Evolutionary conservation across 37 sponge, comb jelly and placozoan species (phyloP).

Genomic region (Ephydatia muelleri): DNA sequence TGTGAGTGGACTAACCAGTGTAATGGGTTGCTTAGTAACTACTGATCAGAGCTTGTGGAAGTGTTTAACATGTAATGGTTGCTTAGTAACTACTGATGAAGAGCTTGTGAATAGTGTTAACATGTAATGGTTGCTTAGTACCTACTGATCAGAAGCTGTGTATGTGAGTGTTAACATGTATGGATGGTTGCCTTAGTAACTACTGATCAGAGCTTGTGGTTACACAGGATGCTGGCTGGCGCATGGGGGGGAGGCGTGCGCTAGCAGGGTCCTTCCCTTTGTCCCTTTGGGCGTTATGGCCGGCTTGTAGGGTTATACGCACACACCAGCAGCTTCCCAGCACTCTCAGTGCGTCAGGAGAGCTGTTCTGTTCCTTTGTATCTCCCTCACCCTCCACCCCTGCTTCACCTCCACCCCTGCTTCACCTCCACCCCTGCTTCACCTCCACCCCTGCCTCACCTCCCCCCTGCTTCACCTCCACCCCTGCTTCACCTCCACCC

Average conservation of each 20-base stretch:
- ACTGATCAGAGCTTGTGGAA: not conserved
- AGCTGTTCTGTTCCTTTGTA: not conserved
- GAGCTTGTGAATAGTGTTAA: no score
- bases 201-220: not conserved
- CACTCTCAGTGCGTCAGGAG: not conserved
- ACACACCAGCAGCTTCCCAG: not conserved
- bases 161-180: not conserved
- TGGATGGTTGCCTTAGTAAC: not conserved
- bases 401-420: not conserved
- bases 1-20: not conserved
- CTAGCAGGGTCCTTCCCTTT: conserved; percentile 1
- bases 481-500: conserved; percentile 12
- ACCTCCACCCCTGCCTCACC: not conserved
- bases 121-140: no score
- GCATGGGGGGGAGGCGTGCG: not conserved
- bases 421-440: conserved; percentile 1
- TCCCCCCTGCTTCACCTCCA: no score
- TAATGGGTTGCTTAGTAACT: not conserved
- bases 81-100: not conserved
- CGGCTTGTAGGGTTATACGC: not conserved
- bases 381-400: conserved; percentile 19
- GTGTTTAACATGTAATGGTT: not conserved
- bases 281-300: not conserved
- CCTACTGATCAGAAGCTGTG: not conserved
- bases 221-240: not conserved